These are phyloP conservation scores for Coptotermes formosanus DNA, from an alignment of 1,140 invertebrate genomes.

Conservation along the genomic window DNA sequence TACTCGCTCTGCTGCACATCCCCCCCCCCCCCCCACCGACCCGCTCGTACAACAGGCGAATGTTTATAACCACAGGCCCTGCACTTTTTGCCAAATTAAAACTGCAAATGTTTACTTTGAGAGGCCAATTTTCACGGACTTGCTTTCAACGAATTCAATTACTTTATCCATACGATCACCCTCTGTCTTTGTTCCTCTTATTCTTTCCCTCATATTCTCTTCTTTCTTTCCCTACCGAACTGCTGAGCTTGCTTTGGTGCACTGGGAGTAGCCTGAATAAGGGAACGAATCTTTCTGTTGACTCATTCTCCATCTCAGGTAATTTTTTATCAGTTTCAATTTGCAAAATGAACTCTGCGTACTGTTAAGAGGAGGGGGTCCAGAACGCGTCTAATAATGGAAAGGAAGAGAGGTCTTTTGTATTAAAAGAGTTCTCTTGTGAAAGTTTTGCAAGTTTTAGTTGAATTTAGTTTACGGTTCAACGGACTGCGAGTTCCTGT, in stretches of 20 bases:
- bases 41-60: not conserved
- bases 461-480: not conserved
- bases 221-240: not conserved
- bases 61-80: not conserved
- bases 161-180: not conserved
- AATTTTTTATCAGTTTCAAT: constrained; percentile 20
- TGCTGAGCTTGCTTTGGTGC: not conserved
- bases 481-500: not conserved
- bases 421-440: not conserved
- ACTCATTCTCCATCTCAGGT: constrained; percentile 7
- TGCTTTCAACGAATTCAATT: constrained; percentile 6
- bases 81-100: constrained; percentile 17
- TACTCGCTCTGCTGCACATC: not conserved
- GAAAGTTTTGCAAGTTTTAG: not conserved
- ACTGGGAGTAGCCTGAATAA: not conserved
- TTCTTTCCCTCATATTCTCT: not conserved
- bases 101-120: constrained; percentile 17
- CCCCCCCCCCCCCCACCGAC: not conserved
- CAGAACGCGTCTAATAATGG: not conserved
- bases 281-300: not conserved
- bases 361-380: not conserved
- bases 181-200: not conserved
- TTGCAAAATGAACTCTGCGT: constrained; percentile 1
- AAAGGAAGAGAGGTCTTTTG: not conserved
- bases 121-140: constrained; percentile 2